These are phyloP conservation scores for Oenanthe melanoleuca DNA, from an alignment of 2,113 vertebrate genomes.

Conservation along the genomic window DNA sequence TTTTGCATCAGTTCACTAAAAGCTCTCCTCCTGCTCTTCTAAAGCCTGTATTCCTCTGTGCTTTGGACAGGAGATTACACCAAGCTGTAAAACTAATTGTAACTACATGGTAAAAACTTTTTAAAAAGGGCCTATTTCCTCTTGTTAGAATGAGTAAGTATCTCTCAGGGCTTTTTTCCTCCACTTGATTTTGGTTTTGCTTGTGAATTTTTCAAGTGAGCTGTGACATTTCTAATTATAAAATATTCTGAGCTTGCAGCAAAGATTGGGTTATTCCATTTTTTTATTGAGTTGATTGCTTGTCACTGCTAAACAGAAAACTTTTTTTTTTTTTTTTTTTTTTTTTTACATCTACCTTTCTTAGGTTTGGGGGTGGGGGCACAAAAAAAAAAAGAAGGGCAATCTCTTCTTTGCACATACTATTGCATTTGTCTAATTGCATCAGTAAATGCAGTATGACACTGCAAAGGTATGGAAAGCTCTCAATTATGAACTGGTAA, in stretches of 20 bases:
- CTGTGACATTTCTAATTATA: constrained; percentile 46
- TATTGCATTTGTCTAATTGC: not conserved
- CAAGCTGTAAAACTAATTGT: not conserved
- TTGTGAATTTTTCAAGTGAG: constrained; percentile 35
- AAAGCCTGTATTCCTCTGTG: not conserved
- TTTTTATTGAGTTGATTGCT: not conserved
- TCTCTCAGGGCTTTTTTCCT: not conserved
- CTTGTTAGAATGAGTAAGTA: not conserved
- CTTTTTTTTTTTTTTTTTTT: not conserved
- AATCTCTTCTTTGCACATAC: not conserved
- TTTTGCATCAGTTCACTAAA: not conserved
- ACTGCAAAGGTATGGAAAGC: not conserved
- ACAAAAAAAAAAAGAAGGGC: no score
- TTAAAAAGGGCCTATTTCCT: not conserved
- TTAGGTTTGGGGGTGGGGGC: not conserved
- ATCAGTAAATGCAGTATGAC: not conserved
- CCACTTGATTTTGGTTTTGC: not conserved
- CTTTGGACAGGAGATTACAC: not conserved
- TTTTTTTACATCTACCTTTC: not conserved
- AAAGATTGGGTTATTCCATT: not conserved
- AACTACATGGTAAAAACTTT: not conserved
- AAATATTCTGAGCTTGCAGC: constrained; percentile 15
- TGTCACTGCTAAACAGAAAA: constrained; percentile 19
- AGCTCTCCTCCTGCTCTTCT: not conserved
- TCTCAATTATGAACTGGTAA: not conserved